Percentiles rank a stretch among this genome's conserved stretches.
These are phyloP conservation scores for Oostethus manadensis DNA, from an alignment of 2,113 vertebrate genomes.

Conservation along the genomic window DNA sequence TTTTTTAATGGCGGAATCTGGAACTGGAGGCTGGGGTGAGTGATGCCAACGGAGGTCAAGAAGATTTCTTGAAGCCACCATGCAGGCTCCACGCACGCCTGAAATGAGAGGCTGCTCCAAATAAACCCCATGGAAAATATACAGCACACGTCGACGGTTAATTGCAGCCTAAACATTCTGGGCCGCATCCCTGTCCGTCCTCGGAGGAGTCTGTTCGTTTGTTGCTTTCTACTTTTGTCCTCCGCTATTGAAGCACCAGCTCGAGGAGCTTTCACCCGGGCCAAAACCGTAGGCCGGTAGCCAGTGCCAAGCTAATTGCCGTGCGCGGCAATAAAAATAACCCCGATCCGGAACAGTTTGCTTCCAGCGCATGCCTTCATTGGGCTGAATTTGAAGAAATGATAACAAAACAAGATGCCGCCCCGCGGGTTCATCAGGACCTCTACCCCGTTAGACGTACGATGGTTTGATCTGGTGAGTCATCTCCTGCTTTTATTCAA, in stretches of 20 bases:
- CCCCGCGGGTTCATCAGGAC: constrained; percentile 53
- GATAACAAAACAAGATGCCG: constrained; percentile 57
- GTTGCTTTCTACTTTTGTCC: constrained; percentile 73
- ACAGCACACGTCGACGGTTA: constrained; percentile 51
- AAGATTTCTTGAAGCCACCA: constrained; percentile 27
- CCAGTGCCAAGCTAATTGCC: constrained; percentile 72
- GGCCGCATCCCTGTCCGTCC: constrained; percentile 37
- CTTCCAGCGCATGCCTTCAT: constrained; percentile 64
- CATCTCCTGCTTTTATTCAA: constrained; percentile 16
- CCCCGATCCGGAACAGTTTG: constrained; percentile 66
- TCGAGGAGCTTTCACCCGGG: constrained; percentile 52
- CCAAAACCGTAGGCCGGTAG: constrained; percentile 70
- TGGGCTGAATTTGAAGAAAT: constrained; percentile 69
- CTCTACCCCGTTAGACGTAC: constrained; percentile 56
- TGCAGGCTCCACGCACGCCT: constrained; percentile 19
- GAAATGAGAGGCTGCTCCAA: constrained; percentile 57
- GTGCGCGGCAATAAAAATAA: constrained; percentile 76
- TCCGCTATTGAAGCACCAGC: constrained; percentile 34
- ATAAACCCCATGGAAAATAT: constrained; percentile 50
- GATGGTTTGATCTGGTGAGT: constrained; percentile 32
- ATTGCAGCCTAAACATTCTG: constrained; percentile 64
- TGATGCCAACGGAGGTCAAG: constrained; percentile 10
- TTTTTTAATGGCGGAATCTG: constrained; percentile 15
- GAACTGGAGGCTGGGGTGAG: constrained; percentile 16
- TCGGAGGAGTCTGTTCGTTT: constrained; percentile 55